Evolutionary conservation across 2,888 invertebrate genomes (phyloP), one percentile per base, ranked within the genome.

Genomic region (Silvanus unidentatus): DNA sequence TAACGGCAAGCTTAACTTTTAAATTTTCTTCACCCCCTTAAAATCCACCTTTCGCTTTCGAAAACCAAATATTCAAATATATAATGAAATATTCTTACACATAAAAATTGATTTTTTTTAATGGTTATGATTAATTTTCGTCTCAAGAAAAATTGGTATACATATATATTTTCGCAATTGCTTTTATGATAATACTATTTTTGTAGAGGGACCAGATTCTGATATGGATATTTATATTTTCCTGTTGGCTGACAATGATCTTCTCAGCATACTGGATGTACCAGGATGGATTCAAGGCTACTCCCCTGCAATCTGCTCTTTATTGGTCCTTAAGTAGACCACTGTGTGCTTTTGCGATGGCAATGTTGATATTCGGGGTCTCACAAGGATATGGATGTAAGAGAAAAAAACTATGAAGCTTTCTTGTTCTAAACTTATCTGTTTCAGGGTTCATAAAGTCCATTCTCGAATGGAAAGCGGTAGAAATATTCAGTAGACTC

Each of bases 261-360:
- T 66, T 71, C 0, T 65, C 13, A 4, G 32, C 32, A 9, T n/a
- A 5, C 13, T n/a, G 3, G 3, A 32, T 32, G 32, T 32, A 32
- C 10, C 5, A 3, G 10, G 32, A 32, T 5, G 32, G 32, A 3
- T 32, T 5, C 2, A 11, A 11, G 8, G 11, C 9, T 27, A 30
- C 11, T 30, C 28, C 68, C 1, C 44, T 72, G 29, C 66, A 64
- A 62, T 57, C 71, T n/a, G 71, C 70, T 1, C 16, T 74, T 1
- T 75, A 73, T 53, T 70, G 71, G 40, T 68, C 69, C 0, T 38
- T 70, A 1, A 68, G 68, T 40, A 70, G 69, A 49, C 71, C 69
- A 53, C 15, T 70, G 2, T 74, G 71, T 63, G 64, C 66, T 5
- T 14, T 73, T 2, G 58, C 68, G 13, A 63, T 69, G 22, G 64